Conservation (phyloP, 2,888 invertebrate genomes). For the Drosophila anomelani region DNA sequence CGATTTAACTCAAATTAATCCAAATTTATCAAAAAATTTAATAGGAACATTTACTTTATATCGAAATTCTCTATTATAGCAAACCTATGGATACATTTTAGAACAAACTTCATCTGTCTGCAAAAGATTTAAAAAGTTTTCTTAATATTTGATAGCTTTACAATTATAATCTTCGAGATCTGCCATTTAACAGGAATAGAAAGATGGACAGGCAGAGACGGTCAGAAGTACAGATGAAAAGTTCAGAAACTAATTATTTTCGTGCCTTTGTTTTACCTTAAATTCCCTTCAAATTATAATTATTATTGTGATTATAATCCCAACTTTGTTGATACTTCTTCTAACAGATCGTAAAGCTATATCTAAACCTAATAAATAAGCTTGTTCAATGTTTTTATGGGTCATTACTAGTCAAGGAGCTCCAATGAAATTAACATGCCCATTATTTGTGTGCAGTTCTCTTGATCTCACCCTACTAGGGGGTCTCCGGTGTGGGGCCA, state of each 20-base stretch:
- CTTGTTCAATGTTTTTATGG: neutral
- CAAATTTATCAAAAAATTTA: too few relatives aligned
- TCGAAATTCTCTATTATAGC: too few relatives aligned
- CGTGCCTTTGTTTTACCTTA: neutral
- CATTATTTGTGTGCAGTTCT: conserved; percentile 62
- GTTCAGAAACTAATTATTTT: neutral
- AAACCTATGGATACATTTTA: too few relatives aligned
- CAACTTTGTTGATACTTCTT: neutral
- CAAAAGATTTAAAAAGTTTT: too few relatives aligned
- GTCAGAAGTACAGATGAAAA: neutral
- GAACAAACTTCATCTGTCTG: neutral
- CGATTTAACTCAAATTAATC: neutral
- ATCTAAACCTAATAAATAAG: neutral
- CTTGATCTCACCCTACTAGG: conserved; percentile 28
- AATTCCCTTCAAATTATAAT: neutral
- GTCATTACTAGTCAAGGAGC: conserved; percentile 20
- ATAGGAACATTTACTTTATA: too few relatives aligned
- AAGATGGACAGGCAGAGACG: too few relatives aligned
- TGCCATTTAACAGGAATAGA: too few relatives aligned
- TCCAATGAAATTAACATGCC: conserved; percentile 57
- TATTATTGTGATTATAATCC: neutral
- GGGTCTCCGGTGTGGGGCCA: conserved; percentile 27
- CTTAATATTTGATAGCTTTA: too few relatives aligned
- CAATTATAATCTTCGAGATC: too few relatives aligned
- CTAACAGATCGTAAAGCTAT: neutral